Percentiles rank a stretch among this genome's conserved stretches.
These are phyloP conservation scores for Anaspis maculata DNA, from an alignment of 2,888 invertebrate species.

Conservation along the genomic window DNA sequence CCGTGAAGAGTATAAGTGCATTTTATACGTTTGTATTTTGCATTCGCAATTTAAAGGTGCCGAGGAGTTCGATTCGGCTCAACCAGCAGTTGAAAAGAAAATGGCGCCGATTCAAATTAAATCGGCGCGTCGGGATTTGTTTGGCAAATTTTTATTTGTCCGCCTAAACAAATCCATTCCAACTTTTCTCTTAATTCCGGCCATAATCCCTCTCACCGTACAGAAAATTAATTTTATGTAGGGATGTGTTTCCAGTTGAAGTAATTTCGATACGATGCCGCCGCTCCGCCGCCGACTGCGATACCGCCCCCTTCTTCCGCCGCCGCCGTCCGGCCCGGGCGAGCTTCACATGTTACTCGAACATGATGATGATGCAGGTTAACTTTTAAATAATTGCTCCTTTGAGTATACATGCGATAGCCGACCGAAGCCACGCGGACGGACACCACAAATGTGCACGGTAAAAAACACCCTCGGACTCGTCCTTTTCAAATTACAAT, in stretches of 20 bases:
- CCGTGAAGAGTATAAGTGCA: too few relatives aligned
- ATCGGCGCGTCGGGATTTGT: neutral
- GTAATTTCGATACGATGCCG: too few relatives aligned
- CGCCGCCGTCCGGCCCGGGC: conserved; percentile 7
- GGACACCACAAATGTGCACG: conserved; percentile 6
- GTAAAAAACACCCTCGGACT: conserved; percentile 15
- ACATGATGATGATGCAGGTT: conserved; percentile 13
- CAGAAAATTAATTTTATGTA: conserved; percentile 21
- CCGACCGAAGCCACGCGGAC: too few relatives aligned
- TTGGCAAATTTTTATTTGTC: neutral
- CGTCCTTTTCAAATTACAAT: conserved; percentile 22
- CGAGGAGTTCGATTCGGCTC: too few relatives aligned
- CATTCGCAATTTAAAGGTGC: too few relatives aligned
- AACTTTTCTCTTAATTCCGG: conserved; percentile 9
- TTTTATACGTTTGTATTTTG: too few relatives aligned
- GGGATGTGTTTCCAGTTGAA: conserved; percentile 16
- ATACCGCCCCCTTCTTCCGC: too few relatives aligned
- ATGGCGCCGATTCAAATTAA: neutral
- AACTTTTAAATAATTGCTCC: conserved; percentile 27
- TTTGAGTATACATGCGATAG: conserved; percentile 14
- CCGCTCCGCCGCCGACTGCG: too few relatives aligned
- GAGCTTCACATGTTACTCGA: conserved; percentile 15
- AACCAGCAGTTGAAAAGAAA: too few relatives aligned
- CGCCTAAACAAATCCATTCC: conserved; percentile 5
- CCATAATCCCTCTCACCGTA: conserved; percentile 17